Evolutionary conservation across 2,888 invertebrate genomes (phyloP).

Genomic region (Eremobia ochroleuca): DNA sequence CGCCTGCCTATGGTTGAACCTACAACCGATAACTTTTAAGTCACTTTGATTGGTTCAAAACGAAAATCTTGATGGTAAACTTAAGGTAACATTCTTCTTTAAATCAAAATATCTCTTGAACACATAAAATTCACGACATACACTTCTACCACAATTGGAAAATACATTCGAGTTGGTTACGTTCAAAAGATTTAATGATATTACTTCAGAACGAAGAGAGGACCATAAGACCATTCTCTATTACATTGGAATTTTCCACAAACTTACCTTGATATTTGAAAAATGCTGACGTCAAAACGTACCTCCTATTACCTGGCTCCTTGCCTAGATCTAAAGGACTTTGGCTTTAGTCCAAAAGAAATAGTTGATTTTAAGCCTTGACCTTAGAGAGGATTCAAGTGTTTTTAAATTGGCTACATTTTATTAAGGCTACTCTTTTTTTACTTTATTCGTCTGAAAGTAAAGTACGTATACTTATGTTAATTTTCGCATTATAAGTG

Average conservation of each 20-base stretch:
- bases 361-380: constrained; percentile 80
- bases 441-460: neutral
- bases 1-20: no score
- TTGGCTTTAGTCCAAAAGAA: constrained; percentile 81
- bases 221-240: constrained; percentile 51
- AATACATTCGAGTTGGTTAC: constrained; percentile 31
- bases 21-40: no score
- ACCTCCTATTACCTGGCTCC: constrained; percentile 80
- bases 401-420: constrained; percentile 48
- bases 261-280: constrained; percentile 62
- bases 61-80: neutral
- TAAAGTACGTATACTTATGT: no score
- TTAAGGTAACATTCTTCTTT: neutral
- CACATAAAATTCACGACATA: neutral
- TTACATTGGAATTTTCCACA: constrained; percentile 53
- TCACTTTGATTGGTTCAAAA: neutral
- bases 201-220: constrained; percentile 34
- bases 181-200: constrained; percentile 49
- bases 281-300: constrained; percentile 76
- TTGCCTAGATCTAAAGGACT: constrained; percentile 75
- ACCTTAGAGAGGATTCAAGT: constrained; percentile 70
- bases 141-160: constrained; percentile 23
- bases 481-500: no score
- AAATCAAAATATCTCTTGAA: neutral
- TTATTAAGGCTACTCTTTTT: neutral